Percentiles rank a stretch among this genome's conserved stretches.
These are phyloP conservation scores for Andrena trimmerana DNA, from an alignment of 2,888 invertebrate genomes.

Conservation along the genomic window DNA sequence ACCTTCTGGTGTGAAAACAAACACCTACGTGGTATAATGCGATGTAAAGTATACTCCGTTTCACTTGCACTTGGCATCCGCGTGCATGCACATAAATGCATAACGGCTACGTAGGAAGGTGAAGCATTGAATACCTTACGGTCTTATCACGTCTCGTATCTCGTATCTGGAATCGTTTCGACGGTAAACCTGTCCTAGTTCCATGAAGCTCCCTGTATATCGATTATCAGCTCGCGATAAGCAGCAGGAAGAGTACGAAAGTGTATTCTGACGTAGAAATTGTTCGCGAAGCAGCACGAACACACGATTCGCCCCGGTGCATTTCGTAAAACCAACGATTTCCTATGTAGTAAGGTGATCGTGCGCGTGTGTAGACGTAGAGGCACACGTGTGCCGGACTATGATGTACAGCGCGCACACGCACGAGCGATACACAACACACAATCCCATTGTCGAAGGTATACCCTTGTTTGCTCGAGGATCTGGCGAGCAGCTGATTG, in stretches of 20 bases:
- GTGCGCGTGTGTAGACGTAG: slow-evolving; percentile 16
- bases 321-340: slow-evolving; percentile 29
- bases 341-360: slow-evolving; percentile 13
- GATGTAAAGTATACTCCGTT: background rate
- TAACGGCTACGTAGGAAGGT: background rate
- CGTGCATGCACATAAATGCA: background rate
- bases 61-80: background rate
- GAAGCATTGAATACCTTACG: background rate
- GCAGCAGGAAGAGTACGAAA: no score
- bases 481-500: slow-evolving; percentile 82
- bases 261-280: no score
- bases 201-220: no score
- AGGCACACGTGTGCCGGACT: slow-evolving; percentile 54
- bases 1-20: no score
- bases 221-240: no score
- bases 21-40: background rate
- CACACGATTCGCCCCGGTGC: no score
- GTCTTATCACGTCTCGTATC: background rate
- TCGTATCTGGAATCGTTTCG: background rate
- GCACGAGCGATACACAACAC: slow-evolving; percentile 68
- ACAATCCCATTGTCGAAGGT: slow-evolving; percentile 75
- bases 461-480: slow-evolving; percentile 76
- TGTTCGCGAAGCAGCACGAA: no score
- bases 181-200: background rate
- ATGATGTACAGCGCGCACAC: slow-evolving; percentile 52